Conservation (phyloP, 2,797 vertebrate species). For the Platyrinchus mystaceus region DNA sequence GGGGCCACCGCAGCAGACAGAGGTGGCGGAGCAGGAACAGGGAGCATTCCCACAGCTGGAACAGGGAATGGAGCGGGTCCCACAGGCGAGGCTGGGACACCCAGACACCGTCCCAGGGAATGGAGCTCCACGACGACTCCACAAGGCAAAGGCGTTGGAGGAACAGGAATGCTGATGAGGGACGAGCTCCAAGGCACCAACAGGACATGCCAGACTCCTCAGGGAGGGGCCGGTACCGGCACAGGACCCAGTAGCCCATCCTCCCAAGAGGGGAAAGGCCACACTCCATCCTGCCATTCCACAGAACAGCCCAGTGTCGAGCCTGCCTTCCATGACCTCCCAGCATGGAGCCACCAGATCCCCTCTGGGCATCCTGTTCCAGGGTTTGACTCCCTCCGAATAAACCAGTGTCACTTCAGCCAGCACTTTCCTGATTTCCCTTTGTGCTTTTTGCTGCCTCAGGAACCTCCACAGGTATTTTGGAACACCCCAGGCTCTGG, state of each 20-base stretch:
- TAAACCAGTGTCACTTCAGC: not conserved
- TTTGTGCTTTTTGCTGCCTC: not conserved
- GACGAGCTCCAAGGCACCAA: not conserved
- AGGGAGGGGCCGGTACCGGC: not conserved
- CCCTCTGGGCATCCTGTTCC: not conserved
- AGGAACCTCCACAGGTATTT: not conserved
- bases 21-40: not conserved
- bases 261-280: not conserved
- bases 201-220: fast-evolving
- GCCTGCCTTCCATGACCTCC: not conserved
- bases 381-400: not conserved
- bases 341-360: not conserved
- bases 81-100: not conserved
- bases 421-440: not conserved
- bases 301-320: not conserved
- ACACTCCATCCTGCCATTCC: fast-evolving
- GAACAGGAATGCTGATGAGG: not conserved
- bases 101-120: fast-evolving
- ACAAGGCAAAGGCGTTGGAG: not conserved
- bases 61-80: not conserved
- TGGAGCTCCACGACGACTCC: fast-evolving
- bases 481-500: not conserved
- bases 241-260: not conserved
- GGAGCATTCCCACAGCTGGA: fast-evolving
- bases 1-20: not conserved